Conservation (phyloP, 1,140 invertebrate genomes). For the Drosophila watanabei region DNA sequence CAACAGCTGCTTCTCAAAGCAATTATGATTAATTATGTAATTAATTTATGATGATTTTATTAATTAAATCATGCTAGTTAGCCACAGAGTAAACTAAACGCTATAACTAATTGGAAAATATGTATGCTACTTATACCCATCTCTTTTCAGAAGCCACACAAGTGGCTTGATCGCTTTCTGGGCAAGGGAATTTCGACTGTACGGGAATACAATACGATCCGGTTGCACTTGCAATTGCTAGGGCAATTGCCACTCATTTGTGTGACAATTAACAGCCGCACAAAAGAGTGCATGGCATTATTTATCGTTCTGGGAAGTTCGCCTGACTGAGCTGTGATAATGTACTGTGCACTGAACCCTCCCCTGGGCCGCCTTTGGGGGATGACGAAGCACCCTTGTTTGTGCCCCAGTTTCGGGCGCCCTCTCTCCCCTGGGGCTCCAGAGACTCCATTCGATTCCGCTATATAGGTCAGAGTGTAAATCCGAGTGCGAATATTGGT, state of each 20-base stretch:
- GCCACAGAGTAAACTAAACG: not conserved
- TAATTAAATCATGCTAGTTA: not conserved
- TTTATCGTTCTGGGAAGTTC: slow-evolving; percentile 37
- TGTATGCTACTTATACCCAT: no score
- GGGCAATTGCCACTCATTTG: slow-evolving; percentile 60
- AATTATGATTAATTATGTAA: not conserved
- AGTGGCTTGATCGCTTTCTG: not conserved
- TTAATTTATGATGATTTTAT: not conserved
- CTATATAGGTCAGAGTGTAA: slow-evolving; percentile 73
- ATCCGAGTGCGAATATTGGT: slow-evolving; percentile 43
- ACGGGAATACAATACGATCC: slow-evolving; percentile 15
- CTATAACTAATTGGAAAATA: not conserved
- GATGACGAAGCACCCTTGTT: slow-evolving; percentile 36
- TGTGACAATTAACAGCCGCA: slow-evolving; percentile 50
- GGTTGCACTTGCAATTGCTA: slow-evolving; percentile 41
- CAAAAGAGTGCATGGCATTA: slow-evolving; percentile 36
- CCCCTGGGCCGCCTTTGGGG: slow-evolving; percentile 6
- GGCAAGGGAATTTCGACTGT: slow-evolving; percentile 1
- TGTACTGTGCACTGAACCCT: slow-evolving; percentile 10
- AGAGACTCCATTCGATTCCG: slow-evolving; percentile 23
- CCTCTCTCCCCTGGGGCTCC: slow-evolving; percentile 7
- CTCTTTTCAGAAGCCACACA: slow-evolving; percentile 1
- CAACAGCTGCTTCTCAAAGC: not conserved
- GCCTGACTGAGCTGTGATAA: slow-evolving; percentile 27
- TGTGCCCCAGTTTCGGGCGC: slow-evolving; percentile 36